phyloP scores from a whole-genome alignment of 2,113 vertebrate genomes.

The Willisornis vidua region DNA sequence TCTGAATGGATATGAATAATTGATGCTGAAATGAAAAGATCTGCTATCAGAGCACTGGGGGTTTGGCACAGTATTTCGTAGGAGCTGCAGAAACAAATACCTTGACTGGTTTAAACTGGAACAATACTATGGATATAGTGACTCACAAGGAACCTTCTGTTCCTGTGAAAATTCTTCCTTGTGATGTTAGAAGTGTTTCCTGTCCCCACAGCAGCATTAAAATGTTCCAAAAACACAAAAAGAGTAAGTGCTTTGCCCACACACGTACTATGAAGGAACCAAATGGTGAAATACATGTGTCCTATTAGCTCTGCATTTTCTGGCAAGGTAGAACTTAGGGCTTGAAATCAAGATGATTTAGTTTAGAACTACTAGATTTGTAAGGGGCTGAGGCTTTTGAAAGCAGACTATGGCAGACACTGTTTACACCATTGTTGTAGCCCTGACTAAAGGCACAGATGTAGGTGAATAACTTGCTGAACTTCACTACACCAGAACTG shows the following conservation, averaged over 20 bases:
- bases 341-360: neutral
- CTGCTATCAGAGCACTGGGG: neutral
- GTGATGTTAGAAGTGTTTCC: conserved; percentile 11
- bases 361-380: neutral
- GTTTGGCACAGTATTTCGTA: neutral
- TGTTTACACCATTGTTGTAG: neutral
- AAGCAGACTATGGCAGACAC: neutral
- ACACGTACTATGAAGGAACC: neutral
- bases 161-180: conserved; percentile 6
- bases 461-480: neutral
- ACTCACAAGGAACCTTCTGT: conserved; percentile 13
- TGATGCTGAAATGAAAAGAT: conserved; percentile 2
- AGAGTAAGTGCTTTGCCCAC: neutral
- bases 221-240: neutral
- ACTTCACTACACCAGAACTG: neutral
- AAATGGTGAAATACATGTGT: neutral
- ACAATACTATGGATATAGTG: neutral
- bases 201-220: neutral
- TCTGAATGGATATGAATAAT: neutral
- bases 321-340: neutral
- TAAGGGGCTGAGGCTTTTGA: neutral
- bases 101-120: neutral
- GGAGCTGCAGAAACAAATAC: conserved; percentile 22
- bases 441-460: neutral
- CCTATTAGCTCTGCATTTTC: neutral